Conservation (phyloP, 1,140 invertebrate species). For the Eumaeus atala region DNA sequence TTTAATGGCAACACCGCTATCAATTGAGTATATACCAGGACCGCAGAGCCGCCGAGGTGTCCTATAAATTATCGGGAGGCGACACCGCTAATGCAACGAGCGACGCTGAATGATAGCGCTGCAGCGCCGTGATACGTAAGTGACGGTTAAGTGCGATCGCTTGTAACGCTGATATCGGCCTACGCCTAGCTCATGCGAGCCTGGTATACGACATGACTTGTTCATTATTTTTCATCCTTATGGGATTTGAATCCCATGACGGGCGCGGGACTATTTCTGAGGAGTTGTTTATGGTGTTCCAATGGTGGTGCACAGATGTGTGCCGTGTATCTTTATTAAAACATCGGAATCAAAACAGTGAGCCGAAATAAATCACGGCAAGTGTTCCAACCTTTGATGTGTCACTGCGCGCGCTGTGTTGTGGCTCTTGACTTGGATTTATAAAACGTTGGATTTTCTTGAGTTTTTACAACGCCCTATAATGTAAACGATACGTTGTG, state of each 20-base stretch:
- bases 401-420: not conserved
- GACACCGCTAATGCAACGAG: conserved; percentile 64
- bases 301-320: conserved; percentile 18
- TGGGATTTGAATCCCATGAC: conserved; percentile 27
- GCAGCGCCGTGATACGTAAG: conserved; percentile 50
- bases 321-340: not conserved
- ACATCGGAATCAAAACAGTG: conserved; percentile 4
- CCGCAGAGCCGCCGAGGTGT: conserved; percentile 45
- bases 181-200: conserved; percentile 38
- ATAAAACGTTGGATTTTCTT: conserved; percentile 13
- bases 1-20: conserved; percentile 30
- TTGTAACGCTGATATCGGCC: conserved; percentile 61
- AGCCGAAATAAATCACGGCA: conserved; percentile 4
- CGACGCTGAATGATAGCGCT: conserved; percentile 64
- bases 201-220: conserved; percentile 38
- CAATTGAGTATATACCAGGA: conserved; percentile 39
- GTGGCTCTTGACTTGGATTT: conserved; percentile 2
- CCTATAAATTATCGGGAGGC: conserved; percentile 61
- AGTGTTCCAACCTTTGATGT: conserved; percentile 11
- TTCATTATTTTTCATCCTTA: conserved; percentile 47
- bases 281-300: conserved; percentile 21
- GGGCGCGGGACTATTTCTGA: conserved; percentile 24
- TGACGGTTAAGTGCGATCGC: conserved; percentile 69
- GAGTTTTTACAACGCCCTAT: conserved; percentile 1
- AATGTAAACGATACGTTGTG: conserved; percentile 1